phyloP scores from a whole-genome alignment of 2,797 vertebrate genomes.

The Channallabes apus region DNA sequence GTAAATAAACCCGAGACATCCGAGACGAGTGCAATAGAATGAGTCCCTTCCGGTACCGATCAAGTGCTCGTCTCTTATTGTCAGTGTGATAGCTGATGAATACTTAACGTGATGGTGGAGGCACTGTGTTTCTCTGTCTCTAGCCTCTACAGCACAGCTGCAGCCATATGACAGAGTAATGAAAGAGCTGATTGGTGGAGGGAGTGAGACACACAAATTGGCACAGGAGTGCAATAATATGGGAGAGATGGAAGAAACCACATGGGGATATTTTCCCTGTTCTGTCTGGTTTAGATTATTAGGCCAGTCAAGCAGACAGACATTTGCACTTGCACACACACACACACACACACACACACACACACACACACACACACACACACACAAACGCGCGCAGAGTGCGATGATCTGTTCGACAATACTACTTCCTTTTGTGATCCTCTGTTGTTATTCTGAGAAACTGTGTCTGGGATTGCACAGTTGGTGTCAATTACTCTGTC shows the following conservation, averaged over 20 bases:
- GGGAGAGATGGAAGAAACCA: conserved; percentile 22
- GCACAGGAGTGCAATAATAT: not conserved
- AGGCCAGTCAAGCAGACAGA: conserved; percentile 1
- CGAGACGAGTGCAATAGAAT: not conserved
- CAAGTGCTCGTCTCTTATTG: not conserved
- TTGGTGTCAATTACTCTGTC: not conserved
- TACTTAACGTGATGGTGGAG: conserved; percentile 4
- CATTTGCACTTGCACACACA: not conserved
- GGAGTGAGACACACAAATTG: conserved; percentile 2
- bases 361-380: conserved; percentile 7
- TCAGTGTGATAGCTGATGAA: conserved; percentile 35
- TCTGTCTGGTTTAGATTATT: not conserved
- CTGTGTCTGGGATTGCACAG: conserved; percentile 8
- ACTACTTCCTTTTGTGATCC: conserved; percentile 6
- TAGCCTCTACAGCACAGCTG: conserved; percentile 3
- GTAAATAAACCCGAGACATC: not conserved
- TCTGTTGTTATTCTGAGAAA: not conserved
- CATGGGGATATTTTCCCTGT: conserved; percentile 31
- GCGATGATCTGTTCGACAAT: not conserved
- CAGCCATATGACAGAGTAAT: conserved; percentile 29
- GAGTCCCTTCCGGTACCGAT: conserved; percentile 2
- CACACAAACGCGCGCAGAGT: not conserved
- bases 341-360: conserved; percentile 9
- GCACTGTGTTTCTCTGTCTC: conserved; percentile 2
- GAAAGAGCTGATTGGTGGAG: conserved; percentile 23